These are phyloP conservation scores for Euura lappo DNA, from an alignment of 1,140 invertebrate genomes.

Conservation along the genomic window DNA sequence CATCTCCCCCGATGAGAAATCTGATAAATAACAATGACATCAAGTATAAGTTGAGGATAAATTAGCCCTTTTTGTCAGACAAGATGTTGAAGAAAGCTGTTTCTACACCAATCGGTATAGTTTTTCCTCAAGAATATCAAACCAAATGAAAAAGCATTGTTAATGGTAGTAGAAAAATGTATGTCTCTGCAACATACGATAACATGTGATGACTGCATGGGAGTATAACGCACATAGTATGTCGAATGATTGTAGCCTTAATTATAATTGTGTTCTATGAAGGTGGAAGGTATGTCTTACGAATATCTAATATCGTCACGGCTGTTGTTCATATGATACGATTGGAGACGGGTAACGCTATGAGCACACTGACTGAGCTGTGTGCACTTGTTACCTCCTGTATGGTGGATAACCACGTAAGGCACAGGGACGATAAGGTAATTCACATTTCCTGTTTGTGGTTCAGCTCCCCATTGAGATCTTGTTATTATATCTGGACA, in stretches of 20 bases:
- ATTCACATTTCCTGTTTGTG: conserved; percentile 21
- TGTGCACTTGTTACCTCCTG: conserved; percentile 65
- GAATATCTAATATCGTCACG: conserved; percentile 70
- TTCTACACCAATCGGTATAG: too few relatives aligned
- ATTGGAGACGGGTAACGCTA: conserved; percentile 61
- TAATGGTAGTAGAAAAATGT: too few relatives aligned
- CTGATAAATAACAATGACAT: conserved; percentile 47
- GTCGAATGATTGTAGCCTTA: too few relatives aligned
- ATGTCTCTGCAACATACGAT: too few relatives aligned
- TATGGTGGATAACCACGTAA: conserved; percentile 75
- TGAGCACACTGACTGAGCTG: conserved; percentile 59
- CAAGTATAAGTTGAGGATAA: too few relatives aligned
- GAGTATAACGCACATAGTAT: too few relatives aligned
- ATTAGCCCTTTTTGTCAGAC: too few relatives aligned
- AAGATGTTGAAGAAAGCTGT: too few relatives aligned
- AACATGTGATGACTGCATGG: too few relatives aligned
- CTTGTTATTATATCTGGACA: conserved; percentile 33
- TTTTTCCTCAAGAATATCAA: too few relatives aligned
- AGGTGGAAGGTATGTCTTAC: conserved; percentile 51
- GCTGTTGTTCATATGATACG: conserved; percentile 64
- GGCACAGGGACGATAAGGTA: conserved; percentile 38
- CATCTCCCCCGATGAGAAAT: conserved; percentile 80
- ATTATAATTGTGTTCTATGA: too few relatives aligned
- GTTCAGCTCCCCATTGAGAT: conserved; percentile 21
- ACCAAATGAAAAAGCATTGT: too few relatives aligned